Evolutionary conservation across 2,797 vertebrate genomes (phyloP).

Genomic region (Paedocypris micromegethes): DNA sequence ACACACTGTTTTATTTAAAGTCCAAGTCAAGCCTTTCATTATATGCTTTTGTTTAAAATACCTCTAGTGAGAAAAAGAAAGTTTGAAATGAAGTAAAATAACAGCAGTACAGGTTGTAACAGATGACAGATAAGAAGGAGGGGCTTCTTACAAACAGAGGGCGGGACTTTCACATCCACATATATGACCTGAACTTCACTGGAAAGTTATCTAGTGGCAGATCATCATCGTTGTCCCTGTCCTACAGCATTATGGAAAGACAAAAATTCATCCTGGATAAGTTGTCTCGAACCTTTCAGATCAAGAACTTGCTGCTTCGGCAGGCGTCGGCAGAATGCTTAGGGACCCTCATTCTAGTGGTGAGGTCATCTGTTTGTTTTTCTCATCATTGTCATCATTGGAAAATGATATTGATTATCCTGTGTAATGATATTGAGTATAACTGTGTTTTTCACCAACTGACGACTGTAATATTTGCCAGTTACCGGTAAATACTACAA

Average conservation of each 20-base stretch:
- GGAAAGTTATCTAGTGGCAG: conserved; percentile 6
- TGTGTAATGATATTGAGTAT: too few species aligned
- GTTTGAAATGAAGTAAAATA: background rate
- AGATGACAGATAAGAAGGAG: background rate
- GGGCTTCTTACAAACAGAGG: conserved; percentile 22
- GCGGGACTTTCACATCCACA: conserved; percentile 34
- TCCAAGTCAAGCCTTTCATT: background rate
- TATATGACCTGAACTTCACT: conserved; percentile 42
- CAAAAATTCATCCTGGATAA: conserved; percentile 72
- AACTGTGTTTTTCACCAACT: too few species aligned
- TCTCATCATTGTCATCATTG: conserved; percentile 10
- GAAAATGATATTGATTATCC: background rate
- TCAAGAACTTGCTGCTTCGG: conserved; percentile 70
- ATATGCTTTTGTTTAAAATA: background rate
- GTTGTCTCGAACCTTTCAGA: conserved; percentile 65
- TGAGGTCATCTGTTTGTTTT: conserved; percentile 58
- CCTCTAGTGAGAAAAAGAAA: background rate
- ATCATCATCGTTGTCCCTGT: conserved; percentile 13
- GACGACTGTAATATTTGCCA: too few species aligned
- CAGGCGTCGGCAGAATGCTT: conserved; percentile 79
- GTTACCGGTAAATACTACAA: too few species aligned
- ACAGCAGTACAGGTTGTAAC: background rate
- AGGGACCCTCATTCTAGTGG: conserved; percentile 80
- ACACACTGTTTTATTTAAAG: background rate
- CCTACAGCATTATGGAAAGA: conserved; percentile 66